Conservation (phyloP, 2,113 vertebrate species). For the Pterocles gutturalis region DNA sequence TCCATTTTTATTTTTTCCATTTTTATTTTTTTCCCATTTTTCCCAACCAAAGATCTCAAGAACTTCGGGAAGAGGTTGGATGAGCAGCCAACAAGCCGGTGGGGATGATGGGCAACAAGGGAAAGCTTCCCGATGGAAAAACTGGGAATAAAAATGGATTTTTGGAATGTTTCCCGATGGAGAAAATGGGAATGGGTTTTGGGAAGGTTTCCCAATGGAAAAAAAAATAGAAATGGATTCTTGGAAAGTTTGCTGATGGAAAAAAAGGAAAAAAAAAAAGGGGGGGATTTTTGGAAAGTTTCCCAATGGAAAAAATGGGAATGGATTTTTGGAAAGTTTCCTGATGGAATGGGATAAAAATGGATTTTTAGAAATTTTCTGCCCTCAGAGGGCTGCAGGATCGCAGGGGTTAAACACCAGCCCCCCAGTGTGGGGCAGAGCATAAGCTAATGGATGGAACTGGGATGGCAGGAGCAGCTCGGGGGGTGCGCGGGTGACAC, state of each 20-base stretch:
- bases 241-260: too few relatives aligned
- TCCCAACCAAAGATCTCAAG: background rate
- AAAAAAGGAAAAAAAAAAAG: too few relatives aligned
- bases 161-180: too few relatives aligned
- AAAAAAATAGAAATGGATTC: too few relatives aligned
- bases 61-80: background rate
- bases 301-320: too few relatives aligned
- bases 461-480: slow-evolving; percentile 46
- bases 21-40: too few relatives aligned
- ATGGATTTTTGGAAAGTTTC: too few relatives aligned
- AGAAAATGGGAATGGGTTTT: too few relatives aligned
- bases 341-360: background rate
- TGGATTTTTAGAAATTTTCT: background rate
- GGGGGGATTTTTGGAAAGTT: too few relatives aligned
- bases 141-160: too few relatives aligned
- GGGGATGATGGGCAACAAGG: background rate
- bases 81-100: background rate
- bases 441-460: slow-evolving; percentile 45
- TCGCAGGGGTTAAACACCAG: background rate
- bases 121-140: background rate
- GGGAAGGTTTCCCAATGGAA: too few relatives aligned
- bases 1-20: too few relatives aligned
- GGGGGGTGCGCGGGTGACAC: slow-evolving; percentile 24
- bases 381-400: background rate
- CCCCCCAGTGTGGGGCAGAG: background rate